Evolutionary conservation across 1,140 invertebrate species (phyloP).

Genomic region (Pseudomyrmex dendroicus): DNA sequence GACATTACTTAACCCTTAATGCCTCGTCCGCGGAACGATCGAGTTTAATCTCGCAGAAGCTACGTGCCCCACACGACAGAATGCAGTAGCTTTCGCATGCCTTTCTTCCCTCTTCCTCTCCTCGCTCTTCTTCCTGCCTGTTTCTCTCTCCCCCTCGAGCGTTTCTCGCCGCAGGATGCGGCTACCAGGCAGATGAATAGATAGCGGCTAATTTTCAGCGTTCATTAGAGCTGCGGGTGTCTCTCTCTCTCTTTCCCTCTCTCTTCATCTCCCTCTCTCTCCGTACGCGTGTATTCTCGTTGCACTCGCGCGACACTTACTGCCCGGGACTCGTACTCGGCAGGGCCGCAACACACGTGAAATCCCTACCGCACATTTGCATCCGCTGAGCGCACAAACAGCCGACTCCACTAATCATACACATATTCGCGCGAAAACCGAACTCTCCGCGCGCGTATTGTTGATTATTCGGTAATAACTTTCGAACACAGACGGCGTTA

Average conservation of each 20-base stretch:
- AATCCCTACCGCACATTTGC: slow-evolving; percentile 20
- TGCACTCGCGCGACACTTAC: slow-evolving; percentile 68
- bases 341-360: slow-evolving; percentile 34
- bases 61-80: slow-evolving; percentile 66
- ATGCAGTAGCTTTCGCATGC: slow-evolving; percentile 68
- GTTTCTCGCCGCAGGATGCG: slow-evolving; percentile 67
- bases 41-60: slow-evolving; percentile 68
- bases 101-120: slow-evolving; percentile 55
- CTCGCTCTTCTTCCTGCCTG: slow-evolving; percentile 34
- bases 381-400: neutral
- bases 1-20: slow-evolving; percentile 59
- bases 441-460: too few relatives aligned
- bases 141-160: slow-evolving; percentile 16
- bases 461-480: too few relatives aligned
- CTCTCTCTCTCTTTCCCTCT: too few relatives aligned
- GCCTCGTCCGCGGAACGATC: slow-evolving; percentile 58
- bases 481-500: too few relatives aligned
- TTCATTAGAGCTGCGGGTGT: slow-evolving; percentile 76
- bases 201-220: slow-evolving; percentile 80
- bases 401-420: neutral
- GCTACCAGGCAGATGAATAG: slow-evolving; percentile 79
- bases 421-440: neutral
- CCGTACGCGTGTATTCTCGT: slow-evolving; percentile 66
- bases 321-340: slow-evolving; percentile 49
- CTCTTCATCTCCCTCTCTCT: neutral